Conservation (phyloP, 2,113 vertebrate species). For the Ammospiza caudacuta region DNA sequence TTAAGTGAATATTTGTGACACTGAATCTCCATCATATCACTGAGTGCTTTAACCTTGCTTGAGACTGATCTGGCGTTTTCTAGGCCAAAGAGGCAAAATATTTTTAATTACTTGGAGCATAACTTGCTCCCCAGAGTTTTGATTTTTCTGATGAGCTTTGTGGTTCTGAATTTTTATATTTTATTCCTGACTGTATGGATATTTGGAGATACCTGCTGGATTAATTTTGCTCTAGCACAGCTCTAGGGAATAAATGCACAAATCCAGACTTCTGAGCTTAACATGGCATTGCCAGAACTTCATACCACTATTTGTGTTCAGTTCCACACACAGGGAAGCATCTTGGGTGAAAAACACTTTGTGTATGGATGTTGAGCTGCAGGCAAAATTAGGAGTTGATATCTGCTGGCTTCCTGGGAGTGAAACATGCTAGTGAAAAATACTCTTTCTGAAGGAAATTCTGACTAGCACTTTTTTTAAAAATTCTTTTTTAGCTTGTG, state of each 20-base stretch:
- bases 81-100: neutral
- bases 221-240: neutral
- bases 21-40: neutral
- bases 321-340: neutral
- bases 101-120: conserved; percentile 12
- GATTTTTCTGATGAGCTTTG: neutral
- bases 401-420: neutral
- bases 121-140: neutral
- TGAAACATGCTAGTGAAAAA: neutral
- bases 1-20: neutral
- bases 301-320: neutral
- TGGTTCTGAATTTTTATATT: neutral
- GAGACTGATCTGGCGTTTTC: neutral
- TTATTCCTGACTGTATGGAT: neutral
- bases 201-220: neutral
- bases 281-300: neutral
- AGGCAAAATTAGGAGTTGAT: neutral
- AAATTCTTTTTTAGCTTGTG: neutral
- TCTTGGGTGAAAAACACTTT: neutral
- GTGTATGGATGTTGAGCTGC: neutral
- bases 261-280: neutral
- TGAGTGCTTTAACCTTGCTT: neutral
- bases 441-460: neutral
- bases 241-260: neutral
- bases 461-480: neutral